Base-by-base conservation (phyloP, 2,888 invertebrate species). In the Taenaris catops region DNA sequence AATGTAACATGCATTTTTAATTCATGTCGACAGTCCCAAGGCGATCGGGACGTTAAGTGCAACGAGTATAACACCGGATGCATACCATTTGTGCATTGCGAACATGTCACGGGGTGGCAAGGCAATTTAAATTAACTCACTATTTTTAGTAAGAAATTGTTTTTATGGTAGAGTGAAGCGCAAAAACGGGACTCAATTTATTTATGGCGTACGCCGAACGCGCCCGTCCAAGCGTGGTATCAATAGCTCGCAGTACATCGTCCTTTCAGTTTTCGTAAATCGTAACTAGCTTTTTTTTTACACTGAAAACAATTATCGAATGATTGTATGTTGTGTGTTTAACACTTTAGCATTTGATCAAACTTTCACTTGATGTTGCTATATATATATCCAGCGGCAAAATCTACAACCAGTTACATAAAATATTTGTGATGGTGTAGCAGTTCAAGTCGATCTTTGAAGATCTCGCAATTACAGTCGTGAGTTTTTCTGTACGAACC, bases 1-100 rank as follows among this genome's bases (percentile, higher is more conserved):
- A 78, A 80, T 80, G 78, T 70, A 63, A 52, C 68, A 60, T 80
- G 71, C 71, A 80, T 80, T 79, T 80, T 81, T 80, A 79, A 81
- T 80, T 74, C 73, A 70, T 70, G 78, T 78, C 78, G 76, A 78
- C 78, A 67, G 74, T 64, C 71, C 67, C 66, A 41, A 49, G 53
- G 52, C 58, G 60, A 53, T 62, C 48, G 50, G 47, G 50, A 47
- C 45, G 53, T 52, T 71, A 64, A 73, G 64, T 71, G 37, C 25
- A 31, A 23, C 28, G 25, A 18, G 18, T 4, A 27, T 34, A 24
- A 8, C 17, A 25, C 24, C 9, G 11, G 12, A 21, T 23, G 21
- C 14, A 21, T 17, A 23, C 29, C 39, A 43, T 44, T 38, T 38
- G 16, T 26, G 26, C 34, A 32, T 25, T 16, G 29, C 32, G 20